Evolutionary conservation across 2,888 invertebrate species (phyloP), one percentile per base, ranked within the genome.

Genomic region (Craniophora ligustri): DNA sequence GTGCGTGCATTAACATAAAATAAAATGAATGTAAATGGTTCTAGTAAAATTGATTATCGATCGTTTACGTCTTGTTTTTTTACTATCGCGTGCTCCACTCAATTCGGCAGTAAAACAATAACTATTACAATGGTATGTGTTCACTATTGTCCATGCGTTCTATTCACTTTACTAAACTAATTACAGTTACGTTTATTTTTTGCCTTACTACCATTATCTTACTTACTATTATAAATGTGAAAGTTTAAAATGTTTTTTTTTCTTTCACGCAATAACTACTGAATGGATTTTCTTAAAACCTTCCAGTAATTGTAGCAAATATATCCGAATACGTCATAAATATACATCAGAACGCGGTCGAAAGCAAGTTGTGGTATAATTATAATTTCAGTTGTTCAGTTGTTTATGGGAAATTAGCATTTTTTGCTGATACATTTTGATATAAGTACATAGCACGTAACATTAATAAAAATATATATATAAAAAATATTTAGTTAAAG

Each of bases 41-140:
- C 13, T 36, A 41, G 28, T 55, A 21, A 48, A 55, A 64, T 65
- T 64, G 49, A 69, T 50, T 39, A 53, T 58, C 34, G 45, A 53
- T 44, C 44, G 23, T 39, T 53, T 39, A 30, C 10, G 23, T 23
- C 23, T 23, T 23, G 10, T 3, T 10, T 49, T n/a, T 10, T 38
- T 41, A 18, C 23, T 11, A 63, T 65, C 35, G 71, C 59, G 66
- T 70, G 70, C 23, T 6, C 14, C 19, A 49, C 39, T 49, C 51
- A 31, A 41, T 70, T 58, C 35, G 38, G 51, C 13, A 51, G 45
- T 58, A 42, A 53, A 53, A 65, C 34, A 49, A 42, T 51, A 53
- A 32, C 50, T 5, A 59, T 70, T 51, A 66, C 23, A 45, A 35
- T 32, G 46, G 36, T 56, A 67, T 71, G 72, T 67, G 67, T 67